phyloP scores from a whole-genome alignment of 2,888 invertebrate genomes.

The Agrotis exclamationis region DNA sequence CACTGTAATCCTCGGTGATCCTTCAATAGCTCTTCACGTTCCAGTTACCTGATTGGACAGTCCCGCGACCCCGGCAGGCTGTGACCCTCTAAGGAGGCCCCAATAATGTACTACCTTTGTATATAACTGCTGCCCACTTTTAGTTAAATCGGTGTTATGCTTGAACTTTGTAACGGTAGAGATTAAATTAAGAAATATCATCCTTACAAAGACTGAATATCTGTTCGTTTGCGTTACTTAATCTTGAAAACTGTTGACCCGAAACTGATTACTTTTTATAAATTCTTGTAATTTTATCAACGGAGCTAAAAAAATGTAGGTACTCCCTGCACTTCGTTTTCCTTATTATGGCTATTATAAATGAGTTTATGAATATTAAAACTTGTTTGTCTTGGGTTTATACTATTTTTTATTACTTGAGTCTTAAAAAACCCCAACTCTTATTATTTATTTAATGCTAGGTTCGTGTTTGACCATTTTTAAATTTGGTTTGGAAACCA shows the following conservation, averaged over 20 bases:
- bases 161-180: neutral
- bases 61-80: no score
- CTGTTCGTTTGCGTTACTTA: constrained; percentile 1
- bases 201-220: neutral
- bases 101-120: no score
- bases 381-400: no score
- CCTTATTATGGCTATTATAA: neutral
- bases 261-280: constrained; percentile 16
- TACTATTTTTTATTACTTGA: no score
- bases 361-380: neutral
- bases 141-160: neutral
- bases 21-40: no score
- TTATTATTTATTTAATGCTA: no score
- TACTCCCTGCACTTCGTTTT: constrained; percentile 7
- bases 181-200: neutral
- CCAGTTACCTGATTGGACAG: no score
- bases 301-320: neutral
- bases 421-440: no score
- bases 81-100: no score
- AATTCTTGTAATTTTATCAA: constrained; percentile 29
- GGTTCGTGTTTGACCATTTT: no score
- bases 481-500: no score
- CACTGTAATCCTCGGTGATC: no score
- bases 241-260: constrained; percentile 33
- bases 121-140: neutral